Base-by-base conservation (phyloP, 2,888 invertebrate species). In the Ephialtes manifestator region DNA sequence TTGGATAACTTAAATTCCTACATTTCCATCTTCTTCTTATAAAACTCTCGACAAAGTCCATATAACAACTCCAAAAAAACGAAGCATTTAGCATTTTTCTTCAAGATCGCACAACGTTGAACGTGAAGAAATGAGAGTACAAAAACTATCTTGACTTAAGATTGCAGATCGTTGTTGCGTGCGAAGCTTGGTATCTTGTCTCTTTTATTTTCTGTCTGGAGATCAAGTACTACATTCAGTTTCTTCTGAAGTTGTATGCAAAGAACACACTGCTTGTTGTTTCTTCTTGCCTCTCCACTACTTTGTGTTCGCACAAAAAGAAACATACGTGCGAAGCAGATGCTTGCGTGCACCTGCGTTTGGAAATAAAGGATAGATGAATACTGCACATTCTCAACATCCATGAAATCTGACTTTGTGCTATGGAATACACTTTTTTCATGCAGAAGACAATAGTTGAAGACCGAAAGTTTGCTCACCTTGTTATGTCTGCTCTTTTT, bases 401-500 rank as follows among this genome's bases (percentile, higher is more conserved):
- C 15, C 55, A 58, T 58, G 2, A 58, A 58, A 58, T 5, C 24
- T 24, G 10, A 15, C 15, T 58, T 24, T 28, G 13, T 13, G 11
- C 13, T n/a, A 35, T 11, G 28, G 24, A 39, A 74, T 24, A 13
- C 10, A 60, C 31, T 24, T 24, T 46, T 20, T 46, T 15, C 7
- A 75, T 31, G 46, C 18, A 18, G 13, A 75, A 58, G 43, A 74
- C 72, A 7, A 60, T 13, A 63, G 35, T 13, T n/a, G 63, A 63
- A 11, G 15, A 63, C n/a, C 28, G 11, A 39, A 39, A 58, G n/a
- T 35, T 18, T n/a, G 18, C 28, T 63, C 13, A n/a, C 89, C 91
- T 92, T 90, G 91, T 91, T 92, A 90, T 89, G 74, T 82, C 89
- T 89, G 90, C 90, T 89, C 87, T 86, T 90, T 91, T 92, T 92